Base-by-base conservation (phyloP, 2,113 vertebrate genomes). In the Caloenas nicobarica region DNA sequence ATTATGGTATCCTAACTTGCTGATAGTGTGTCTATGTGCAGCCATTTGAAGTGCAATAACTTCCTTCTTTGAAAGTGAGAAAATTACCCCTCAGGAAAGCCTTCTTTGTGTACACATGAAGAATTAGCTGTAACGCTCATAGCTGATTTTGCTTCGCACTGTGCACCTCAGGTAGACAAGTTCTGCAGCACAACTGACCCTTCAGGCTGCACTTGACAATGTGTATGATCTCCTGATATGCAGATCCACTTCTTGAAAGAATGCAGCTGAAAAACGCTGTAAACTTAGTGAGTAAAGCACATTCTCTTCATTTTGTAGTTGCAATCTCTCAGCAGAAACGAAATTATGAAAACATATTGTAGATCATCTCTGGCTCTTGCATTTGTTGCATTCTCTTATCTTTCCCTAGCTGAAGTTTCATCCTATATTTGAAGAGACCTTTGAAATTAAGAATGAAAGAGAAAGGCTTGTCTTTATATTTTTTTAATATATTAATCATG, bases 1-100 rank as follows among this genome's bases (percentile, higher is more conserved):
- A 57, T 85, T 29, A 48, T 13, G 22, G 12, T 31, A 65, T 28
- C 18, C 19, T 76, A 40, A 42, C 4, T 48, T 61, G 36, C 13
- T 69, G 29, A 53, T 21, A 77, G 16, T 38, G 33, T 33, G 48
- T 31, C 26, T 61, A 9, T 23, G 13, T 34, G 33, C 24, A 77
- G 56, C 1, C 0, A 46, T 31, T 46, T 33, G 58, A 73, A 62
- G 13, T 40, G 7, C 33, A 82, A 38, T n/a, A 0, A 53, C n/a
- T 94, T 79, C 28, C 14, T 64, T 40, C 36, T 74, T 46, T 90
- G 58, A 83, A 58, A 68, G n/a, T 77, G 44, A 80, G 23, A 80
- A 76, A 50, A 9, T 46, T 38, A 51, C 13, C 10, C 48, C 24
- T 36, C 19, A n/a, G 54, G 40, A 82, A 93, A 87, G 34, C 5